Base-by-base conservation (phyloP, 2,888 invertebrate species). In the Drosophila lacicola region DNA sequence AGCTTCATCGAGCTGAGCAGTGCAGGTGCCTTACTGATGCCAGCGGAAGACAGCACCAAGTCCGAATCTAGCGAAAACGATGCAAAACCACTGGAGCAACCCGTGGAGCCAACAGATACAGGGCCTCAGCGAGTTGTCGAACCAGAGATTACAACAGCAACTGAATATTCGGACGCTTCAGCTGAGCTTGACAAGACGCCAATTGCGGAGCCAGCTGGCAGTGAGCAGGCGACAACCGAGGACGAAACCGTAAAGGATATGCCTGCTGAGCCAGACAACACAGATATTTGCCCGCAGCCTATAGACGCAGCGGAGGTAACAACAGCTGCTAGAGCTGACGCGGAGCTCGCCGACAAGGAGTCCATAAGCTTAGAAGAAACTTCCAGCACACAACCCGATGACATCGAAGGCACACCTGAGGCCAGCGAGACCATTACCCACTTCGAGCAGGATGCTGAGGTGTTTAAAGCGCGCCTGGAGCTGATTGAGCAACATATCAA, bases 1-100 rank as follows among this genome's bases (percentile, higher is more conserved):
- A 86, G 91, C 65, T 91, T 84, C 29, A 82, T 91, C 49, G 83
- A 91, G 54, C 70, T 91, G 9, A 87, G 67, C 11, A 57, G 63
- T 36, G 46, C 55, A 6, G 56, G 50, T 8, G 25, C 54, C 17
- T n/a, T 54, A 2, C 36, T 42, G 0, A 67, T 39, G 14, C 21
- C n/a, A 13, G 3, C 6, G 1, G 50, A 54, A 21, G 36, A 41
- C 0, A 11, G 3, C 4, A 11, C 6, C n/a, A 19, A 42, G 0
- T 10, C 9, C 2, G 49, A 42, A 19, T 33, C 5, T 10, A 14
- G 8, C 3, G 57, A 56, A 25, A 19, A 5, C 0, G 29, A 53
- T 0, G 9, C 25, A 13, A 45, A 34, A 4, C 14, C 11, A n/a
- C 21, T 4, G 14, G 21, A 37, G 21, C n/a, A 41, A 11, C 13